These are phyloP conservation scores for Sitophilus oryzae DNA, from an alignment of 1,140 invertebrate genomes.

Conservation along the genomic window DNA sequence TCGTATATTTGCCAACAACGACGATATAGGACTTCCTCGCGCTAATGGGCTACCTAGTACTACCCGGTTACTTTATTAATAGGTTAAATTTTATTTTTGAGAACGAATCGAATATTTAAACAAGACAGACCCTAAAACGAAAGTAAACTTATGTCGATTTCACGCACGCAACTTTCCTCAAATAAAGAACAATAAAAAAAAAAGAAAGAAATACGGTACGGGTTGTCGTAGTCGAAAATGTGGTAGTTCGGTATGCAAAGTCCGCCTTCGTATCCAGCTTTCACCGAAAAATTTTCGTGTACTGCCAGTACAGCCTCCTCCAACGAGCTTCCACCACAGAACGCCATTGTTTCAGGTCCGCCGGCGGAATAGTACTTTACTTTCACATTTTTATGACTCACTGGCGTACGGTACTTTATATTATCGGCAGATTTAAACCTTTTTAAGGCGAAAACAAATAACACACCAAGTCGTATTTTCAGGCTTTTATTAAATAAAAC, in stretches of 20 bases:
- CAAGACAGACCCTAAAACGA: no score
- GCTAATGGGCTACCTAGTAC: no score
- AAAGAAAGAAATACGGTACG: background rate
- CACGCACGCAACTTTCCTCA: constrained; percentile 7
- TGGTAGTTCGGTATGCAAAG: constrained; percentile 9
- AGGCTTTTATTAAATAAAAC: constrained; percentile 38
- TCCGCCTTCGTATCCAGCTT: constrained; percentile 7
- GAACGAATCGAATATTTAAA: background rate
- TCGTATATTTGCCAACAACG: no score
- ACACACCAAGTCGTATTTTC: background rate
- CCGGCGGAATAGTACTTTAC: constrained; percentile 1
- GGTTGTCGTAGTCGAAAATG: background rate
- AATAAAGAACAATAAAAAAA: constrained; percentile 11
- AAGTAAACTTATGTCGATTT: constrained; percentile 6
- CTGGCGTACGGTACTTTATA: constrained; percentile 1
- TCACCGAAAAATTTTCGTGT: constrained; percentile 19
- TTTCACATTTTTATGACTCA: constrained; percentile 20
- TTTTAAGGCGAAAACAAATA: no score
- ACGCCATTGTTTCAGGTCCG: constrained; percentile 7
- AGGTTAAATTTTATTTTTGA: background rate
- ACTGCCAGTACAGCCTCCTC: background rate
- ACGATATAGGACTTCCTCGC: no score
- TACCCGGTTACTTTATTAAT: no score
- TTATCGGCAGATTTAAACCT: background rate
- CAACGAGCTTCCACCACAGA: background rate